These are phyloP conservation scores for Cromileptes altivelis DNA, from an alignment of 2,113 vertebrate species.

Conservation along the genomic window DNA sequence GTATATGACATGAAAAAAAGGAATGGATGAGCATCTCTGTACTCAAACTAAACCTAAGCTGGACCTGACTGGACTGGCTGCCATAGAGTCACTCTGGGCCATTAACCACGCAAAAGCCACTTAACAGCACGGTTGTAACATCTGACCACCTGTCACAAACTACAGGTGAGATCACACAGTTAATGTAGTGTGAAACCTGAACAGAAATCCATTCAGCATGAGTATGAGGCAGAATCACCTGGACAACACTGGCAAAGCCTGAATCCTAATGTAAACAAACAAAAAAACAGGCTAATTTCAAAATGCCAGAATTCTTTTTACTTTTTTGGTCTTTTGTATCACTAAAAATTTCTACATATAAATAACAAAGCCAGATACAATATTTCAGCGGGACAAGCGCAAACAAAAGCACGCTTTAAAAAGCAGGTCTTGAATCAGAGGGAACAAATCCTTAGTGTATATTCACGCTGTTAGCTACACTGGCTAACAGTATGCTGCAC, in stretches of 20 bases:
- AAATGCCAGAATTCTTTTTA: not conserved
- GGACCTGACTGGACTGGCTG: not conserved
- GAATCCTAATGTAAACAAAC: not conserved
- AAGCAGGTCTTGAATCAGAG: not conserved
- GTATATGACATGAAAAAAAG: not conserved
- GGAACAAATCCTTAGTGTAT: not conserved
- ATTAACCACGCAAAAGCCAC: slow-evolving; percentile 16
- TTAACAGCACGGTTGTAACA: slow-evolving; percentile 21
- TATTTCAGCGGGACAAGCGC: not conserved
- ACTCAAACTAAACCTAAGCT: not conserved
- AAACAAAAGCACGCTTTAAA: not conserved
- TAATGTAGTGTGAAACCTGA: slow-evolving; percentile 49
- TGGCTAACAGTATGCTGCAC: not conserved
- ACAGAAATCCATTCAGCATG: slow-evolving; percentile 32
- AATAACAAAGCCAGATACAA: not conserved
- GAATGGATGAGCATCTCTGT: not conserved
- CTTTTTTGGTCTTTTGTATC: not conserved
- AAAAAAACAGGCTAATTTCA: not conserved
- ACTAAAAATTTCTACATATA: not conserved
- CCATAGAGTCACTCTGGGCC: slow-evolving; percentile 12
- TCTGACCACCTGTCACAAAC: slow-evolving; percentile 29
- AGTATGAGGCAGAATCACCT: slow-evolving; percentile 3
- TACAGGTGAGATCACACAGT: slow-evolving; percentile 32
- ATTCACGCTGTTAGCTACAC: not conserved
- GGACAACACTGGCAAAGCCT: slow-evolving; percentile 7